Base-by-base conservation (phyloP, 2,113 vertebrate species). In the Crotalus horridus region DNA sequence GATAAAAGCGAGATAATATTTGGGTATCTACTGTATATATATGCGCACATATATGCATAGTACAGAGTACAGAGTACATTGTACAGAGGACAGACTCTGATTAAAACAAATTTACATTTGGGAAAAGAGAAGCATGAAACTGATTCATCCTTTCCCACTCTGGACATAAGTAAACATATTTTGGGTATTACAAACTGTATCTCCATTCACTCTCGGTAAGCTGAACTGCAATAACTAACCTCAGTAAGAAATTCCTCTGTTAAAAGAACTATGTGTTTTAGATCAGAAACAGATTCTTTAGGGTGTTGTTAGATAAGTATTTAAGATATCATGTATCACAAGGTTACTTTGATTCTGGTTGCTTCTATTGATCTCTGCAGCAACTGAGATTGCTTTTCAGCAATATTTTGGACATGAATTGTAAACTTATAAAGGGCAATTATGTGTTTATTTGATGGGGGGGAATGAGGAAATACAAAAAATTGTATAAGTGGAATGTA, bases 401-500 rank as follows among this genome's bases (percentile, higher is more conserved):
- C 74, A 81, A 81, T 43, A 81, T 21, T 39, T 43, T 21, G 33
- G 15, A 39, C 7, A 3, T 94, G 95, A 81, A 61, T 85, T 26
- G 33, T 48, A 94, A 89, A 94, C 93, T 95, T 96, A 94, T 91
- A 91, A 21, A 56, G 54, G 87, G 64, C 93, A 96, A 95, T 93
- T 93, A 94, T 90, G 59, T 94, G 94, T 90, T 29, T 39, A 86
- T 94, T 93, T 85, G 94, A 39, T 56, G 85, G 48, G 48, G 48
- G 1, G 48, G 1, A 10, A 51, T 51, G 48, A 51, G 8, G 48
- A 51, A 51, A 51, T 51, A 51, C 48, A 12, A 69, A 92, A 39
- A 86, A 33, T 95, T 95, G 91, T 54, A 94, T 93, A 94, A 96
- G 93, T 95, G 94, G 93, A 96, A 96, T 95, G 94, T 93, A 97